phyloP scores from a whole-genome alignment of 2,888 invertebrate species.

The Ypsolopha scabrella region DNA sequence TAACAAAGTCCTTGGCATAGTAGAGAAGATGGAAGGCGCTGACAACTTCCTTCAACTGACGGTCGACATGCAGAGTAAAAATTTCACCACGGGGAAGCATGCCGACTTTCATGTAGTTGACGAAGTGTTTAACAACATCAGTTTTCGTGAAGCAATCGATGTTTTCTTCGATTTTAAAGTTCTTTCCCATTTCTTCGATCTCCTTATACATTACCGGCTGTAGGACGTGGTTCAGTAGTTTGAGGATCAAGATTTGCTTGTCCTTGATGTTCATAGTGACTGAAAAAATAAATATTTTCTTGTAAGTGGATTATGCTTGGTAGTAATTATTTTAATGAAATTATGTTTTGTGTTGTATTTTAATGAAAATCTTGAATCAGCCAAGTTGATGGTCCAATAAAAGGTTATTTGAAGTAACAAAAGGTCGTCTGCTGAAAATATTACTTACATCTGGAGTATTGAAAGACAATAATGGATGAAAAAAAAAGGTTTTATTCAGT shows the following conservation, averaged over 20 bases:
- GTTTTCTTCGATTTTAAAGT: slow-evolving; percentile 51
- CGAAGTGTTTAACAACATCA: slow-evolving; percentile 70
- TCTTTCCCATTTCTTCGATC: slow-evolving; percentile 45
- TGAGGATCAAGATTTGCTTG: slow-evolving; percentile 57
- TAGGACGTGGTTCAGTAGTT: slow-evolving; percentile 62
- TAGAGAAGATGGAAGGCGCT: slow-evolving; percentile 65
- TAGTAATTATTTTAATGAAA: too few relatives aligned
- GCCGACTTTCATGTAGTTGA: slow-evolving; percentile 61
- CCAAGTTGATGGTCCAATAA: too few relatives aligned
- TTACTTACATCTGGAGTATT: too few relatives aligned
- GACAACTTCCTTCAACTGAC: slow-evolving; percentile 61
- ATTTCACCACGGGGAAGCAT: slow-evolving; percentile 67
- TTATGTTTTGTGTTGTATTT: too few relatives aligned
- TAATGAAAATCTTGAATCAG: too few relatives aligned
- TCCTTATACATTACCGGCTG: slow-evolving; percentile 62
- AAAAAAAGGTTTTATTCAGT: too few relatives aligned
- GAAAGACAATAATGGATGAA: too few relatives aligned
- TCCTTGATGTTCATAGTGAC: slow-evolving; percentile 50
- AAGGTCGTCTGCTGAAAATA: too few relatives aligned
- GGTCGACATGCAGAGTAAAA: slow-evolving; percentile 59
- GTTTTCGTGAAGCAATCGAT: slow-evolving; percentile 43
- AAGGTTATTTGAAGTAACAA: background rate
- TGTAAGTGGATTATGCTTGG: background rate
- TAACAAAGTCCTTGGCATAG: slow-evolving; percentile 63
- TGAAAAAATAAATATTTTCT: slow-evolving; percentile 17